A percentile compares a stretch with the other conserved stretches of the same genome.
phyloP scores from a whole-genome alignment of 2,888 invertebrate genomes.

The Lysandra coridon region DNA sequence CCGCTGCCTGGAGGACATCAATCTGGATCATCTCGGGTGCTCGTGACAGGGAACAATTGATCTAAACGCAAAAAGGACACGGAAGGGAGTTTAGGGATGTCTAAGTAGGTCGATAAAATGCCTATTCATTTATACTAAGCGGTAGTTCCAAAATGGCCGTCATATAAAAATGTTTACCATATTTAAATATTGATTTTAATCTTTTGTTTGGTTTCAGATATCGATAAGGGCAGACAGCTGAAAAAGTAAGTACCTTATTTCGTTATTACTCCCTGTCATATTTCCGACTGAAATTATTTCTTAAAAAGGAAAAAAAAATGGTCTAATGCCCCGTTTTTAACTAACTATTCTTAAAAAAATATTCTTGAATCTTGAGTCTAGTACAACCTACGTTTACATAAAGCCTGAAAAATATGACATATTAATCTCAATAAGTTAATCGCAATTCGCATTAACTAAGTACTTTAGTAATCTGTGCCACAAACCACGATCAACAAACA shows the following conservation, averaged over 20 bases:
- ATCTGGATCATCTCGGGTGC: constrained; percentile 25
- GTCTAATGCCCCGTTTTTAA: too few relatives aligned
- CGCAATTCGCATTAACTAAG: not conserved
- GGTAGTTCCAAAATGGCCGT: not conserved
- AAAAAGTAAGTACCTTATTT: not conserved
- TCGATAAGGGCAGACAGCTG: not conserved
- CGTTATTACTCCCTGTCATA: too few relatives aligned
- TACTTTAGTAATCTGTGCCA: not conserved
- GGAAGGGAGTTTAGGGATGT: not conserved
- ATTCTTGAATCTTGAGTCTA: too few relatives aligned
- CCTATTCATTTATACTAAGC: not conserved
- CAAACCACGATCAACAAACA: not conserved
- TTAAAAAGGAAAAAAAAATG: too few relatives aligned
- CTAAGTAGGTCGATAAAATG: not conserved
- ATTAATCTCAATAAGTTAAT: not conserved
- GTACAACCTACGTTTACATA: too few relatives aligned
- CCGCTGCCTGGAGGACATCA: constrained; percentile 1
- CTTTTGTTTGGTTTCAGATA: not conserved
- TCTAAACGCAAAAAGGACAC: constrained; percentile 26
- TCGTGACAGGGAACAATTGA: constrained; percentile 27
- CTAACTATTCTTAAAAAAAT: too few relatives aligned
- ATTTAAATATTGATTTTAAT: not conserved
- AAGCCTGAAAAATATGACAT: too few relatives aligned
- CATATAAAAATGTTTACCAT: not conserved
- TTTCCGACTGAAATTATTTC: too few relatives aligned